Percentiles rank a stretch among this genome's conserved stretches.
These are phyloP conservation scores for Paracyclopina nana DNA, from an alignment of 1,140 invertebrate species.

Conservation along the genomic window DNA sequence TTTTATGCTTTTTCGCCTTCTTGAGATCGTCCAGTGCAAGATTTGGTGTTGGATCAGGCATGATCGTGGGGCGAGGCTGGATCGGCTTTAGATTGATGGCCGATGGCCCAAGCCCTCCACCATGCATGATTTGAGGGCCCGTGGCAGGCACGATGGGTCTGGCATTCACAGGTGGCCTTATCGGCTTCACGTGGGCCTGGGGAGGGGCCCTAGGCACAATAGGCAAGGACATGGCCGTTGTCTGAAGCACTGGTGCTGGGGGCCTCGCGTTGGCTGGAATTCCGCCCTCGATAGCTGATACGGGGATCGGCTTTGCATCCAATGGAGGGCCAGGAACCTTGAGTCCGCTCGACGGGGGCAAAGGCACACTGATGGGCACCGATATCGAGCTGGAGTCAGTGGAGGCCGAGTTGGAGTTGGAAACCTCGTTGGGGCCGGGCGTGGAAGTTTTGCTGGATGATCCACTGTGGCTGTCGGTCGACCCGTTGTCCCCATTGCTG, in stretches of 20 bases:
- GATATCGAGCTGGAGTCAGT: not conserved
- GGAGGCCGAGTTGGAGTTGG: not conserved
- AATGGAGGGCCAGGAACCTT: not conserved
- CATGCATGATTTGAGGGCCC: not conserved
- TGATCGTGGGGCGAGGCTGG: constrained; percentile 11
- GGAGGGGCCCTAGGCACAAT: not conserved
- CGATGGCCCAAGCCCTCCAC: not conserved
- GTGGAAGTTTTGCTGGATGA: not conserved
- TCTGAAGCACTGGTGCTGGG: not conserved
- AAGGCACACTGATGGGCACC: too few species aligned
- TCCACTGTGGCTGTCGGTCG: not conserved
- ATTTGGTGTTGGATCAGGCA: constrained; percentile 3
- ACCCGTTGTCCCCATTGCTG: not conserved
- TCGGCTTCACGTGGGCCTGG: not conserved
- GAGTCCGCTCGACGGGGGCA: too few species aligned
- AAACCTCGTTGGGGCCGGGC: not conserved
- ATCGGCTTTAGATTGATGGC: constrained; percentile 10
- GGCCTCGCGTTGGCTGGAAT: not conserved
- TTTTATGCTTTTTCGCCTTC: constrained; percentile 9
- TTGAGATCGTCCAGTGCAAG: constrained; percentile 7
- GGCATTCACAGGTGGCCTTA: constrained; percentile 1
- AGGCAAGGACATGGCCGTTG: not conserved
- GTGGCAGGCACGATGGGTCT: not conserved
- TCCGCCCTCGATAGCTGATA: not conserved
- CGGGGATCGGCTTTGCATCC: not conserved